Percentiles rank a stretch among this genome's conserved stretches.
Conservation (phyloP, 2,113 vertebrate genomes). For the Martes martes region DNA sequence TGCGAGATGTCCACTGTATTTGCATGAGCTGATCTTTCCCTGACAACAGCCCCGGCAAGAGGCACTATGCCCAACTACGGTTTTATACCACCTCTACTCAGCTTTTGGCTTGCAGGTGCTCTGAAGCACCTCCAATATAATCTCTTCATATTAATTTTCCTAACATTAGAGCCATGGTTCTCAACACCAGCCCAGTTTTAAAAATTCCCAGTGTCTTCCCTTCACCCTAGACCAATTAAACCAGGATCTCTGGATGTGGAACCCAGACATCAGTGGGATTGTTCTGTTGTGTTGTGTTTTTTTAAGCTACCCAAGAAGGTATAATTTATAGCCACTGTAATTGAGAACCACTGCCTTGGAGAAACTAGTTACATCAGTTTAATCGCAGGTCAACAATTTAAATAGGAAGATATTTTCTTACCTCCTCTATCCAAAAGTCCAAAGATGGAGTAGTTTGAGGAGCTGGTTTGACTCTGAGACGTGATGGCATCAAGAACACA, state of each 20-base stretch:
- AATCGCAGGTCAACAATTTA: not conserved
- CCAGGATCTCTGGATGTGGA: not conserved
- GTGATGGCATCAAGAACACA: not conserved
- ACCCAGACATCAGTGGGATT: not conserved
- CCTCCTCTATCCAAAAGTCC: not conserved
- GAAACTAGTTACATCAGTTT: not conserved
- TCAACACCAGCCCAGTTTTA: not conserved
- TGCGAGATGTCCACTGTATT: not conserved
- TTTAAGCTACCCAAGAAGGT: not conserved
- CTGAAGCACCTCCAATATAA: not conserved
- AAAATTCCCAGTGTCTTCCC: not conserved
- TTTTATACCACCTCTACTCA: not conserved
- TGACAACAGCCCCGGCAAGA: not conserved
- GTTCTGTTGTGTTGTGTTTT: not conserved
- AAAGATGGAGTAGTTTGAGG: not conserved
- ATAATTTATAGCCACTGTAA: not conserved
- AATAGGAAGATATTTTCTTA: not conserved
- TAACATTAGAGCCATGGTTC: accelerated
- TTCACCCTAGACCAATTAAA: not conserved
- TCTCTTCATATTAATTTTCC: not conserved
- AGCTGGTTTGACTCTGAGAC: not conserved
- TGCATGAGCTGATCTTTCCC: not conserved
- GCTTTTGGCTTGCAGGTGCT: not conserved
- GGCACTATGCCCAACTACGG: not conserved
- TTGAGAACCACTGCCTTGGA: not conserved